A percentile compares a stretch with the other conserved stretches of the same genome.
phyloP scores from a whole-genome alignment of 2,888 invertebrate species.

The Megalurothrips usitatus region DNA sequence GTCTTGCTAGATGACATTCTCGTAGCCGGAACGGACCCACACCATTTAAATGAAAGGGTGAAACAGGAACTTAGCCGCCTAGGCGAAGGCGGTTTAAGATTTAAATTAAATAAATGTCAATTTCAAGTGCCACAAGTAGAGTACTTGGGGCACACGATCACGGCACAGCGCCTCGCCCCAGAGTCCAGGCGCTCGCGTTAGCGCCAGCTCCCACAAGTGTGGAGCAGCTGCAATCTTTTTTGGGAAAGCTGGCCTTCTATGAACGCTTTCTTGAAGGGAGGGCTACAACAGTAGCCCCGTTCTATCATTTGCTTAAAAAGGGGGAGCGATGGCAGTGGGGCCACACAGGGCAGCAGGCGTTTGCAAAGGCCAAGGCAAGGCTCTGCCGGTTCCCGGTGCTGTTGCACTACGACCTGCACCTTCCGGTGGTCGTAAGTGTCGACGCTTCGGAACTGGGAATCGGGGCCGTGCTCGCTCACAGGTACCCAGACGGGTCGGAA shows the following conservation, averaged over 20 bases:
- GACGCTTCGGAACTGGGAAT: background rate
- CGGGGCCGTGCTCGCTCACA: background rate
- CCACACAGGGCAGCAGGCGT: background rate
- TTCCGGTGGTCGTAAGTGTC: background rate
- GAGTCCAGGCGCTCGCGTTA: background rate
- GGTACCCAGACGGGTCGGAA: background rate
- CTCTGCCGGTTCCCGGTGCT: background rate
- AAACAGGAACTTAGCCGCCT: background rate
- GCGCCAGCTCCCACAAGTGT: background rate
- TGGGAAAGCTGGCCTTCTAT: background rate
- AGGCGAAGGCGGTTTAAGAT: background rate
- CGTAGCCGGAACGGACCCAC: background rate
- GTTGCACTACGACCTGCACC: background rate
- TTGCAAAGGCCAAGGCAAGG: background rate
- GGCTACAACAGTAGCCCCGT: background rate
- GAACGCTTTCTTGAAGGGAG: background rate
- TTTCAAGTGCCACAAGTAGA: background rate
- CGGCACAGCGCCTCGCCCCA: background rate
- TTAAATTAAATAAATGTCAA: background rate
- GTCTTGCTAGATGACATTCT: background rate
- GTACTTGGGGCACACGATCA: background rate
- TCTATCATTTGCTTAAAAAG: background rate
- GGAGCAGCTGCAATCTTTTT: background rate
- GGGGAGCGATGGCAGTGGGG: background rate
- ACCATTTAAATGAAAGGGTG: background rate